These are phyloP conservation scores for Anneissia japonica DNA, from an alignment of 35 echinoderm and acorn worm species.

Conservation along the genomic window DNA sequence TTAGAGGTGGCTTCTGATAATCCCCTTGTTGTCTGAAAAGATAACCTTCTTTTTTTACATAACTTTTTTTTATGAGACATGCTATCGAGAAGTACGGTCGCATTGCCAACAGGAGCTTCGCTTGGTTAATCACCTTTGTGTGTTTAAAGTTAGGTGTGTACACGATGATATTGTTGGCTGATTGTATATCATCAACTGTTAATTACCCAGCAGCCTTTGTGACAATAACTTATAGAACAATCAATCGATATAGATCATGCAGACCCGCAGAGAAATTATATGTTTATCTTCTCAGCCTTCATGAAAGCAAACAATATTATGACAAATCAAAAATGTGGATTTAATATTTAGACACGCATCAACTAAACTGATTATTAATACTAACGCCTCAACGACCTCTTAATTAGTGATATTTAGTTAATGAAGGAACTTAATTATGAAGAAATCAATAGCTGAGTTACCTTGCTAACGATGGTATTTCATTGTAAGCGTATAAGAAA, in stretches of 20 bases:
- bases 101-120: no score
- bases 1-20: no score
- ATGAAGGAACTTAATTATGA: not conserved
- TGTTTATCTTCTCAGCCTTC: not conserved
- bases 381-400: not conserved
- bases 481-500: not conserved
- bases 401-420: not conserved
- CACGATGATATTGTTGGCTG: not conserved
- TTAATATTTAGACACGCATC: not conserved
- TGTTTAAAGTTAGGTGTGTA: not conserved
- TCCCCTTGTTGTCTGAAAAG: no score
- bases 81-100: no score
- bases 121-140: no score
- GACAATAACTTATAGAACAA: not conserved
- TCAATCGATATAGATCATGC: not conserved
- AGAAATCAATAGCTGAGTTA: not conserved
- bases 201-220: not conserved
- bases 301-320: not conserved
- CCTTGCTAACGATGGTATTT: not conserved
- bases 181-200: not conserved
- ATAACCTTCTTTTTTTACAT: no score
- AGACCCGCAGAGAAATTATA: not conserved
- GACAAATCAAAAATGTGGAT: not conserved
- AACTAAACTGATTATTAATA: not conserved
- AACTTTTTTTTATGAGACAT: no score